Evolutionary conservation across 2,888 invertebrate genomes (phyloP), one percentile per base, ranked within the genome.

Genomic region (Rutpela maculata): DNA sequence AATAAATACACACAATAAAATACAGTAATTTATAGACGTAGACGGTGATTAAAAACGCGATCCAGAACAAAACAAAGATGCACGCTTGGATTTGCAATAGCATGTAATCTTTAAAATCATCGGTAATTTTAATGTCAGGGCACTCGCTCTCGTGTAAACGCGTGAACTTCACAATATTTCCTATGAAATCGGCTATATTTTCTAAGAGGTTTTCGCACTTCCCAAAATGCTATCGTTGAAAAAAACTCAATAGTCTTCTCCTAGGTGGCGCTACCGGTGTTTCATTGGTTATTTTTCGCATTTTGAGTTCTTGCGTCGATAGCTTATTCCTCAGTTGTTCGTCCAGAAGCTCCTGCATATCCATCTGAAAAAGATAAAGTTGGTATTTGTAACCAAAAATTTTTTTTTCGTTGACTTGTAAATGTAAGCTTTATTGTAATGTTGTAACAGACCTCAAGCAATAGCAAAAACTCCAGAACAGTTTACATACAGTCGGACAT

Each of bases 261-360:
- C 88, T 82, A 18, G 87, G 85, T 15, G 88, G 87, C 18, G 92
- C 91, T 78, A 89, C 91, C 19, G 88, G 86, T 55, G 90, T 88
- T 18, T 87, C 82, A 0, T 70, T 91, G 88, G 86, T 86, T 89
- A 85, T 91, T 85, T 84, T 85, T 66, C 87, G 82, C 84, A 86
- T 85, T 72, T 91, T 91, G 85, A 92, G 90, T 90, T 94, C 92
- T 85, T 93, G 91, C 73, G 93, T 92, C 78, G 94, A 93, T 83
- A 98, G 91, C 91, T 97, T 97, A 86, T 93, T 95, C 80, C 95
- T 94, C 93, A 98, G 95, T 89, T 98, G 98, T 86, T 97, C 97
- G 84, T 97, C 96, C 77, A 98, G 92, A 60, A 98, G 91, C 87
- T 96, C 95, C 87, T 98, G 97, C 96, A 98, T 97, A 89, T 98